These are phyloP conservation scores for Hirtodrosophila alboralis DNA, from an alignment of 2,888 invertebrate genomes.

Conservation along the genomic window DNA sequence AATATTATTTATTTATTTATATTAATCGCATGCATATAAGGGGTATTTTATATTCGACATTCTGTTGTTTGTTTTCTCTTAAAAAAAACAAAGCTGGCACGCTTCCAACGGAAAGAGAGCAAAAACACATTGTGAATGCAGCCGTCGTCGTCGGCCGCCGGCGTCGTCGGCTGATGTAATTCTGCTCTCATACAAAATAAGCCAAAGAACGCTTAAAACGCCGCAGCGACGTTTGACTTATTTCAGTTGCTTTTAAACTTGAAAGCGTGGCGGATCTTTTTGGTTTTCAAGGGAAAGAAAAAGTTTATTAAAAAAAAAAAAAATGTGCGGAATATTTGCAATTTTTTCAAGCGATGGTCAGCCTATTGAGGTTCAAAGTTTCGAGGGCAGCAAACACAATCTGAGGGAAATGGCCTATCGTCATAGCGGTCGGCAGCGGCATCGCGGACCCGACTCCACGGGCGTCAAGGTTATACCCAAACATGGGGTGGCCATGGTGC, in stretches of 20 bases:
- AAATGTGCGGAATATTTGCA: slow-evolving; percentile 84
- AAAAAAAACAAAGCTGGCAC: too few relatives aligned
- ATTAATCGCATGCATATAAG: too few relatives aligned
- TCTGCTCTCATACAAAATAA: too few relatives aligned
- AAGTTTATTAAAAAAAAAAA: slow-evolving; percentile 1
- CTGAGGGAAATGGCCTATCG: slow-evolving; percentile 82
- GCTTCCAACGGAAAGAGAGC: too few relatives aligned
- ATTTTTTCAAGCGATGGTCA: slow-evolving; percentile 81
- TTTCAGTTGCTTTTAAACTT: slow-evolving; percentile 32
- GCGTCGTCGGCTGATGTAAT: too few relatives aligned
- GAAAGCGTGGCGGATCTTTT: neutral
- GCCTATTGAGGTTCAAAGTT: slow-evolving; percentile 65
- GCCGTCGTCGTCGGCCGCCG: too few relatives aligned
- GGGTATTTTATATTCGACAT: too few relatives aligned
- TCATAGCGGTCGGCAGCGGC: slow-evolving; percentile 82
- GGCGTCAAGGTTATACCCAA: slow-evolving; percentile 77
- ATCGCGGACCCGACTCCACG: slow-evolving; percentile 83
- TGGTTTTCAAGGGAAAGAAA: neutral
- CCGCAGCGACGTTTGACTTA: too few relatives aligned
- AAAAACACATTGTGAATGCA: too few relatives aligned
- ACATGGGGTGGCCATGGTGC: slow-evolving; percentile 81
- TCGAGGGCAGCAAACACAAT: slow-evolving; percentile 66
- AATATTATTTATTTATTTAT: too few relatives aligned
- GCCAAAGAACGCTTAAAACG: slow-evolving; percentile 23
- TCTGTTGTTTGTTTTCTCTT: too few relatives aligned